These are phyloP conservation scores for Orthonevra nobilis DNA, from an alignment of 2,888 invertebrate genomes.

Conservation along the genomic window DNA sequence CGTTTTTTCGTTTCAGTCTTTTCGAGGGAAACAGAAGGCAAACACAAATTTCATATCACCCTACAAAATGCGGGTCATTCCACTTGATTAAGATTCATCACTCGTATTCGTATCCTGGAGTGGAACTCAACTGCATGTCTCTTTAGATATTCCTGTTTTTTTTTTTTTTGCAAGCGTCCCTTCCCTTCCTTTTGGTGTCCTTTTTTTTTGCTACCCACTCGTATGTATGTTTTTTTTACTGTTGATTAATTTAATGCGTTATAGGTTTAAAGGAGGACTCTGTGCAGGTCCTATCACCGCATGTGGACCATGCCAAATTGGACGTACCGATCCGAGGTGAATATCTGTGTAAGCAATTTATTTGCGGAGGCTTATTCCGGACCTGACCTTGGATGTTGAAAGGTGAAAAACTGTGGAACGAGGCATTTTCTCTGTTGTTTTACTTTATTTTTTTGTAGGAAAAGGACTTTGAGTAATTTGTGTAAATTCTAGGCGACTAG, in stretches of 20 bases:
- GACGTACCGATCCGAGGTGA: conserved; percentile 40
- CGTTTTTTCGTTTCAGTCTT: conserved; percentile 28
- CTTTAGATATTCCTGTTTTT: conserved; percentile 12
- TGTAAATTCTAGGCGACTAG: conserved; percentile 39
- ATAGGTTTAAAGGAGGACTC: conserved; percentile 44
- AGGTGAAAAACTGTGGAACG: no score
- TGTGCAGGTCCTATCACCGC: conserved; percentile 4
- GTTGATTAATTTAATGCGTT: conserved; percentile 61
- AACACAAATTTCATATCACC: conserved; percentile 6
- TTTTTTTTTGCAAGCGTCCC: not conserved
- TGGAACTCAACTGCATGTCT: conserved; percentile 43
- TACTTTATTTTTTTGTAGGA: not conserved
- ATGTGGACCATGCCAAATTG: conserved; percentile 29
- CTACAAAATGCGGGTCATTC: conserved; percentile 61
- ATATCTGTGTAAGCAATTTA: conserved; percentile 41
- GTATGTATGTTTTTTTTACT: conserved; percentile 18
- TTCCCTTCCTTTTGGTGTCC: conserved; percentile 1
- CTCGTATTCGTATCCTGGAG: conserved; percentile 48
- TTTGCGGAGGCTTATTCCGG: conserved; percentile 17
- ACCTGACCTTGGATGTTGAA: conserved; percentile 13
- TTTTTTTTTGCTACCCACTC: not conserved
- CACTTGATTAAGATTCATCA: conserved; percentile 65
- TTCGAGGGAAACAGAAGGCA: conserved; percentile 9
- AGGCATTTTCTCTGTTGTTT: not conserved
- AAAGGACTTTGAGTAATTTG: conserved; percentile 7